Evolutionary conservation across 2,888 invertebrate genomes (phyloP).

Genomic region (Syritta pipiens): DNA sequence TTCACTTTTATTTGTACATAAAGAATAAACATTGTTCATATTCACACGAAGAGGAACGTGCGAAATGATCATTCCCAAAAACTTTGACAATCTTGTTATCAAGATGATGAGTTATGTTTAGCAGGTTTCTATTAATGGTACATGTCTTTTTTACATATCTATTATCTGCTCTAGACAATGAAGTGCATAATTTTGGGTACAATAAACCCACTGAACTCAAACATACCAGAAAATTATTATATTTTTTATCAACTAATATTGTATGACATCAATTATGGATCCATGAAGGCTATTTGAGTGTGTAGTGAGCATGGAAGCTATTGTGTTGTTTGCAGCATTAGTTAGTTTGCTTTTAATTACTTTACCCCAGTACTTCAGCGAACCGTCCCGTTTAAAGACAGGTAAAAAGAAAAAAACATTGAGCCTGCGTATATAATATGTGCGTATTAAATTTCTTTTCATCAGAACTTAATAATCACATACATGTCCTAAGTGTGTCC

Average conservation of each 20-base stretch:
- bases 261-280: constrained; percentile 26
- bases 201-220: too few relatives aligned
- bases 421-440: too few relatives aligned
- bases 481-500: too few relatives aligned
- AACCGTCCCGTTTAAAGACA: background rate
- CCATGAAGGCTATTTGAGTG: constrained; percentile 27
- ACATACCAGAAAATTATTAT: too few relatives aligned
- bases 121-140: too few relatives aligned
- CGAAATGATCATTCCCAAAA: constrained; percentile 7
- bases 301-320: background rate
- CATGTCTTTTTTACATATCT: too few relatives aligned
- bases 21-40: constrained; percentile 29
- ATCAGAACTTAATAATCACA: too few relatives aligned
- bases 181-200: too few relatives aligned
- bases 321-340: constrained; percentile 24
- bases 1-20: constrained; percentile 52
- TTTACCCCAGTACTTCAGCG: background rate
- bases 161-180: too few relatives aligned
- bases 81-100: background rate
- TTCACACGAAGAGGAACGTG: constrained; percentile 20
- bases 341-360: constrained; percentile 10
- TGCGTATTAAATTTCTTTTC: too few relatives aligned
- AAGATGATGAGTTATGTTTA: background rate
- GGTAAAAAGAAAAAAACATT: background rate
- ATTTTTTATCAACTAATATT: background rate